Base-by-base conservation (phyloP, 2,888 invertebrate genomes). In the Agriopis marginaria region DNA sequence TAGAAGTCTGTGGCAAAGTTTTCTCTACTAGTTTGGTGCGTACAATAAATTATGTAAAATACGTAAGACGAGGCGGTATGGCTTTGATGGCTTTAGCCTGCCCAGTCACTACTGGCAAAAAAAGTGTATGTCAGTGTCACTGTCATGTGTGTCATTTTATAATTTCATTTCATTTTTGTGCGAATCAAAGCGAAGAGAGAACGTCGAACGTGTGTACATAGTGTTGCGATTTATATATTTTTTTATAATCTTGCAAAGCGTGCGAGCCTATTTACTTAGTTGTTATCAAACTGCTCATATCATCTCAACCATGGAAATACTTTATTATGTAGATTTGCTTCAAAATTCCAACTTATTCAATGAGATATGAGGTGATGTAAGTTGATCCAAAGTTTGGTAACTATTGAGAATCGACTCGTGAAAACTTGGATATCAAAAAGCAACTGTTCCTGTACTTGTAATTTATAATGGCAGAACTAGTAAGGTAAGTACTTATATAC, bases 381-480 rank as follows among this genome's bases (percentile, higher is more conserved):
- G 75, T 75, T 76, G 62, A 53, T 45, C 40, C 56, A 64, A 68
- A 72, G 66, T 71, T 72, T 67, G 17, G 56, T 69, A 58, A 70
- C 49, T 65, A 58, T 49, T 23, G 39, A 45, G 10, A 56, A 17
- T 49, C 49, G 0, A 12, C 32, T 32, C 9, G 39, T 39, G 17
- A 8, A 53, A 62, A 32, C 3, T 11, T 6, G 3, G 9, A n/a
- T 10, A 39, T 6, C 39, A 32, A 10, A n/a, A 12, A 23, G 17
- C 40, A 61, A 49, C 12, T 23, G 55, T 55, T 56, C 39, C 32
- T 55, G 49, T 61, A 23, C 58, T 56, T 53, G 12, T 44, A 11
- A 51, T 44, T 51, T n/a, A 63, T 54, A 55, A 84, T 85, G 84
- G 75, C 76, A 56, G 79, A 81, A 68, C 77, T 74, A 51, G 63